phyloP scores from a whole-genome alignment of 2,888 invertebrate genomes.

The Ariolimax columbianus region DNA sequence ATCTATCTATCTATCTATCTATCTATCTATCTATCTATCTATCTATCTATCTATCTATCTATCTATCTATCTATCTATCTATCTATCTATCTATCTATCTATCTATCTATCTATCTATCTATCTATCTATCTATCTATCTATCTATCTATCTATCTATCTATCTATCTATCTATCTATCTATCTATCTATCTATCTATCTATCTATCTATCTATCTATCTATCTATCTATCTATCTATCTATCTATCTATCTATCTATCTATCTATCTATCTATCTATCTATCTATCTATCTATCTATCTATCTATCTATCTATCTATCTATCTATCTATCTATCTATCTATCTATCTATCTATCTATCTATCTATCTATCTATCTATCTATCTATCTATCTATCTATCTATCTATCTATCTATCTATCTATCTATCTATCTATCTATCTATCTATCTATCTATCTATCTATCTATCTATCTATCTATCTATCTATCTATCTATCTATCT shows the following conservation, averaged over 20 bases:
- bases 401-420: not conserved
- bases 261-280: not conserved
- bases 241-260: not conserved
- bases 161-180: not conserved
- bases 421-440: not conserved
- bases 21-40: too few relatives aligned
- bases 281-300: not conserved
- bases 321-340: too few relatives aligned
- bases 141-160: too few relatives aligned
- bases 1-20: too few relatives aligned
- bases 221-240: not conserved
- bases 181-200: too few relatives aligned
- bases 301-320: not conserved
- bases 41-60: not conserved
- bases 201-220: too few relatives aligned
- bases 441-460: too few relatives aligned
- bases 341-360: not conserved
- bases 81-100: not conserved
- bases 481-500: too few relatives aligned
- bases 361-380: not conserved
- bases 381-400: too few relatives aligned
- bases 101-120: not conserved
- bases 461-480: too few relatives aligned
- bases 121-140: not conserved
- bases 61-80: not conserved